Evolutionary conservation across 2,797 vertebrate species (phyloP), one percentile per base, ranked within the genome.

Genomic region (Microctenopoma lineatum): DNA sequence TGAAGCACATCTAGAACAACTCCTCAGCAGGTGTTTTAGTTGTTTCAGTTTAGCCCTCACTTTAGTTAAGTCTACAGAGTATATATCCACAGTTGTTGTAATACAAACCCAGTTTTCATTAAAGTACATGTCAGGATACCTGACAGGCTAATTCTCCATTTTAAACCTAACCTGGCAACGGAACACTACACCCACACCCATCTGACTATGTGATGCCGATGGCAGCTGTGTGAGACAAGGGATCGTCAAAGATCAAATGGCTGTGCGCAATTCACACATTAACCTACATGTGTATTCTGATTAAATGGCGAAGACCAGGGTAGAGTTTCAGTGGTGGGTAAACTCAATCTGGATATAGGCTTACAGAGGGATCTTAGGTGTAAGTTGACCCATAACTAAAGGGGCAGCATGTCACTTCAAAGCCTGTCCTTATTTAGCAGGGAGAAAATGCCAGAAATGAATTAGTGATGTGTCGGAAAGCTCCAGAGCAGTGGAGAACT

Each of bases 381-480:
- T 84, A 86, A 89, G 76, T 73, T 72, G 61, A 76, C 76, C 78
- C 38, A 5, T 47, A 50, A 52, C 50, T 77, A 73, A 81, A 78
- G 76, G 72, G 34, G 53, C 73, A 46, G 52, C 38, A 56, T 84
- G 82, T 77, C 75, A 66, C 58, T 89, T 89, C 87, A 86, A 87
- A 89, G 77, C 68, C 47, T 74, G 75, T 26, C 68, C 62, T 86
- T 78, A 76, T 74, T 78, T 87, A 84, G 72, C 62, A 50, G 41
- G 38, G 18, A 58, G 62, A 52, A 42, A 84, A 89, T 82, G 83
- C 75, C 71, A 79, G 46, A 29, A 34, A 85, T 88, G 73, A 90
- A 90, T 90, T 75, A 87, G 83, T 88, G 81, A 89, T 91, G 82
- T 62, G 48, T 57, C 73, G 67, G 73, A 84, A 80, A 74, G 73